Evolutionary conservation across 35 echinoderm and acorn worm species (phyloP), one percentile per base, ranked within the genome.

Genomic region (Heliocidaris tuberculata): DNA sequence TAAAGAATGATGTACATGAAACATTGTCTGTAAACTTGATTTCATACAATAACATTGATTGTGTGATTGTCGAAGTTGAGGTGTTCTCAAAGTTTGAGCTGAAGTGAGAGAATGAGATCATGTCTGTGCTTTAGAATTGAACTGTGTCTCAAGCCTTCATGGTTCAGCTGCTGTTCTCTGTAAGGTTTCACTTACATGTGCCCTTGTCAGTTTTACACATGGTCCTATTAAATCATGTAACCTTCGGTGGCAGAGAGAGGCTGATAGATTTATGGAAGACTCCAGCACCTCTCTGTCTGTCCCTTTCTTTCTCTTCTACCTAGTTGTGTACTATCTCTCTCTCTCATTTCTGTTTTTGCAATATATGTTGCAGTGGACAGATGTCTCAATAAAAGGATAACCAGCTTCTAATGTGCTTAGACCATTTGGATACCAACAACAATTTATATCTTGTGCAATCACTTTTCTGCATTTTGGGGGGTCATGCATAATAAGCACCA

Each of bases 141-240:
- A 24, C 61, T 71, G 61, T 71, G 3, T 65, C 61, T 27, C 24
- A 19, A 71, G 61, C 61, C 12, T 6, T 17, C 65, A 78, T 7
- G 65, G 65, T 8, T 78, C 65, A 78, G 65, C 65, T 78, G 65
- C 21, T 78, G 65, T 78, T 19, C 27, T n/a, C 7, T 17, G 65
- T 78, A 78, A n/a, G 0, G 60, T 78, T 78, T 19, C 65, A 78
- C 65, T 19, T 78, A 78, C 65, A 78, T 24, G 27, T 78, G 65
- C 65, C 65, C 65, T 78, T 78, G 65, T 78, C 65, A 78, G 65
- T n/a, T 78, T 78, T 78, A 78, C 65, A 78, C 65, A 78, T n/a
- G 65, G 65, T 78, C 65, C 65, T 78, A 78, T 78, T 78, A 78
- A 78, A 78, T 78, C 65, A 78, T n/a, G 65, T 78, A 78, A 78